Evolutionary conservation across 2,113 vertebrate species (phyloP), one percentile per base, ranked within the genome.

Genomic region (Oryzias melastigma): DNA sequence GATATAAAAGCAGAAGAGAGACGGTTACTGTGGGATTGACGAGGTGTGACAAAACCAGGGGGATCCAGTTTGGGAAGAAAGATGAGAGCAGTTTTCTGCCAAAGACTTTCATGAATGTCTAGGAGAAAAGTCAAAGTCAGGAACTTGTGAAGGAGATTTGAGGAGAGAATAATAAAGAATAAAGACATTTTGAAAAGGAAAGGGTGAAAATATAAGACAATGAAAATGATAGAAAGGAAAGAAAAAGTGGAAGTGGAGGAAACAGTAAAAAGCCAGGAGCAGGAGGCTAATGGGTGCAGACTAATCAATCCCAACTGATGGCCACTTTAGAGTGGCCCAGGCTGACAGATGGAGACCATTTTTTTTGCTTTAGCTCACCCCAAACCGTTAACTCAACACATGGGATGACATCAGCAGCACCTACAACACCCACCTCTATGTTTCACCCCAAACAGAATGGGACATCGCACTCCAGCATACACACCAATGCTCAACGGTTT

Each of bases 291-390:
- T 90, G 87, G 84, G 62, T 81, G 74, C 20, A 19, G 78, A 76
- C 80, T 85, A 89, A 90, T 90, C 88, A 87, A 89, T 90, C 76
- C 78, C 81, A 84, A 85, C 78, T 81, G 84, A 90, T 89, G 85
- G 80, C 85, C 84, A 87, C 87, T 90, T 83, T 89, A 57, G 82
- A 84, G 73, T 22, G 58, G 75, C 62, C 65, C 69, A 20, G 67
- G 62, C 74, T 74, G 84, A 88, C 87, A 90, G 83, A 87, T 87
- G 83, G 81, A 82, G 74, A 78, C 78, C 85, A 78, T 87, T 83
- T 70, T 62, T 84, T 84, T 77, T 77, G 71, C 45, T 84, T 84
- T 85, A 87, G 72, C 67, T 83, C 75, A 74, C 84, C 84, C 78
- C 76, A 27, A 73, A 71, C 80, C 75, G 71, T 57, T n/a, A 77